Percentiles rank a stretch among this genome's conserved stretches.
Conservation (phyloP, 2,797 vertebrate genomes). For the Cossypha niveicapilla region DNA sequence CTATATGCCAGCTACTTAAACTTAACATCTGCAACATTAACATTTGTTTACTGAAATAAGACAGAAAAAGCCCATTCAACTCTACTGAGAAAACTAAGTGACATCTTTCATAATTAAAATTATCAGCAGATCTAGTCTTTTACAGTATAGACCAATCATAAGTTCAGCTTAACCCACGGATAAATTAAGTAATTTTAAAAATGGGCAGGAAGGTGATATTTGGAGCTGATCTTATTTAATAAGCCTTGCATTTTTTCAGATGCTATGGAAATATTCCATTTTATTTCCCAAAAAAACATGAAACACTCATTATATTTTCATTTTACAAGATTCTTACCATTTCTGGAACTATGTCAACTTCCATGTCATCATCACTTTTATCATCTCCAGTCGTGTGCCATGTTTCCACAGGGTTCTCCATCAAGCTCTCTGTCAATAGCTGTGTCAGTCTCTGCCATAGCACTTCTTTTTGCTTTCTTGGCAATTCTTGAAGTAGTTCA, state of each 20-base stretch:
- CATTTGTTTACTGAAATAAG: background rate
- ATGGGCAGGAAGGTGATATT: background rate
- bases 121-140: background rate
- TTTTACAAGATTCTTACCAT: slow-evolving; percentile 68
- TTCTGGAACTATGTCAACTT: slow-evolving; percentile 71
- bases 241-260: background rate
- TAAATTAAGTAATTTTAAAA: background rate
- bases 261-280: background rate
- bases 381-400: slow-evolving; percentile 68
- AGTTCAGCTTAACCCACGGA: background rate
- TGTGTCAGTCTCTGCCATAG: slow-evolving; percentile 82
- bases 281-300: background rate
- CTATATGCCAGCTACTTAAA: background rate
- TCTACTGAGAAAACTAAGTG: background rate
- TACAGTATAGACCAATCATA: background rate
- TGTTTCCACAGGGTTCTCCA: slow-evolving; percentile 79
- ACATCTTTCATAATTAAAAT: background rate
- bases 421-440: slow-evolving; percentile 77
- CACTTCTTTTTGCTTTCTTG: slow-evolving; percentile 81
- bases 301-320: background rate
- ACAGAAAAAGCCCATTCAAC: background rate
- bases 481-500: slow-evolving; percentile 89
- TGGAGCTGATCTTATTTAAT: background rate
- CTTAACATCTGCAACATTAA: background rate
- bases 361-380: slow-evolving; percentile 67